Evolutionary conservation across 2,113 vertebrate genomes (phyloP), one percentile per base, ranked within the genome.

Genomic region (Eretmochelys imbricata): DNA sequence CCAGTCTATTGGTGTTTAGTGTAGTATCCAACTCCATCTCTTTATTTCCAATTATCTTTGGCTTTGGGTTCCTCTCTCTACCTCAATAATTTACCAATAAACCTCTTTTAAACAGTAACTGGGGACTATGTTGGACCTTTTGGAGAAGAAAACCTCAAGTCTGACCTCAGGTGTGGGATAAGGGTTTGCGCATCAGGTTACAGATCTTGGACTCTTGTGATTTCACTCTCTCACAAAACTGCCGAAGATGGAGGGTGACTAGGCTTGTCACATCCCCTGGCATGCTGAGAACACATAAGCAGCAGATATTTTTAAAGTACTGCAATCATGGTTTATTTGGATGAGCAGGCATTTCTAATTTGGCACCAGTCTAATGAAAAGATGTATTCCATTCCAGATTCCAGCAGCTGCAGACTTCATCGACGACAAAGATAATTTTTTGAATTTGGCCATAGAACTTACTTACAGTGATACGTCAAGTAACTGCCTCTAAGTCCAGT

Each of bases 311-410:
- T 97, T 94, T 96, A 79, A 97, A 97, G 93, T 95, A 10, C 93
- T 96, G 95, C 96, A 96, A 96, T 97, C 96, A 96, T 95, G 95
- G 90, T 93, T 96, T 93, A 96, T 96, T 97, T 97, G 96, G 97
- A 97, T 97, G 97, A 97, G 96, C 94, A 97, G 96, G 96, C 95
- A 97, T 97, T 97, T 97, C 96, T 96, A 96, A 96, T 97, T 97
- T 97, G 94, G 96, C 95, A 97, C 94, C 95, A 97, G 96, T 51
- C 93, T 96, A 93, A 94, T 97, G 96, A 97, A 97, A 97, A 92
- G 96, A 95, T 95, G 81, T 96, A 97, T 96, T 97, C 96, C 96
- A 95, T 90, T 95, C 93, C 94, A 92, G 96, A 97, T 97, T 95
- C 96, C 96, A 96, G 95, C 96, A 96, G 97, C 96, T 96, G 96